These are phyloP conservation scores for Elgonia sp. DNA, from an alignment of 2,888 invertebrate species.

Conservation along the genomic window DNA sequence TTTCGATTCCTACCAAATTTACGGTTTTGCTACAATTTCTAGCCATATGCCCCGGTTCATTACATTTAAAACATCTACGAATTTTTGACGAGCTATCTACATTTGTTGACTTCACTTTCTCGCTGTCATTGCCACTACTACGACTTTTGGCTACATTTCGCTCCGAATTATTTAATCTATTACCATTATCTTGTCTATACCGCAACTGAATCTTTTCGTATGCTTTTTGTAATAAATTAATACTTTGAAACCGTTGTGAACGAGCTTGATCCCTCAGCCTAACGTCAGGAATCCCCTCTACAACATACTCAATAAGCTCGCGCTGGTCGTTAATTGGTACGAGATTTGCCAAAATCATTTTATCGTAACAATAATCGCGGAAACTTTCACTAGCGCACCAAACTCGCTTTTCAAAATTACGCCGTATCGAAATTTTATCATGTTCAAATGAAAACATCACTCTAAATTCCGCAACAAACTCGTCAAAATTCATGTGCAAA, in stretches of 20 bases:
- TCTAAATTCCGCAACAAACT: conserved; percentile 8
- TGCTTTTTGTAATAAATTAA: not conserved
- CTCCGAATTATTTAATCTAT: too few species aligned
- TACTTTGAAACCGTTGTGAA: not conserved
- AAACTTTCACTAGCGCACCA: conserved; percentile 52
- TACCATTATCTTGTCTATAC: too few species aligned
- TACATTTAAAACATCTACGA: too few species aligned
- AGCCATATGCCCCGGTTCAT: too few species aligned
- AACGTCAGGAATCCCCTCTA: conserved; percentile 5
- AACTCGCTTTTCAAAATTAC: conserved; percentile 42
- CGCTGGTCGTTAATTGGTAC: conserved; percentile 45
- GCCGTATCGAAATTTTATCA: not conserved
- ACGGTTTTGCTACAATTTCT: too few species aligned
- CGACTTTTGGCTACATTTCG: too few species aligned
- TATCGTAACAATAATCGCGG: conserved; percentile 54
- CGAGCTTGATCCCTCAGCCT: conserved; percentile 21
- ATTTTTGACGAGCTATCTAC: too few species aligned
- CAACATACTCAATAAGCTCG: conserved; percentile 46
- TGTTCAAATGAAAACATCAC: not conserved
- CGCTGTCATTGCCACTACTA: too few species aligned
- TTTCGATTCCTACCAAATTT: too few species aligned
- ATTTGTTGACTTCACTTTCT: too few species aligned
- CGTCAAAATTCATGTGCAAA: not conserved
- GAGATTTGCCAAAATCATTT: conserved; percentile 36
- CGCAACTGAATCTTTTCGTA: too few species aligned